These are phyloP conservation scores for Luperina nickerlii DNA, from an alignment of 2,888 invertebrate species.

Conservation along the genomic window DNA sequence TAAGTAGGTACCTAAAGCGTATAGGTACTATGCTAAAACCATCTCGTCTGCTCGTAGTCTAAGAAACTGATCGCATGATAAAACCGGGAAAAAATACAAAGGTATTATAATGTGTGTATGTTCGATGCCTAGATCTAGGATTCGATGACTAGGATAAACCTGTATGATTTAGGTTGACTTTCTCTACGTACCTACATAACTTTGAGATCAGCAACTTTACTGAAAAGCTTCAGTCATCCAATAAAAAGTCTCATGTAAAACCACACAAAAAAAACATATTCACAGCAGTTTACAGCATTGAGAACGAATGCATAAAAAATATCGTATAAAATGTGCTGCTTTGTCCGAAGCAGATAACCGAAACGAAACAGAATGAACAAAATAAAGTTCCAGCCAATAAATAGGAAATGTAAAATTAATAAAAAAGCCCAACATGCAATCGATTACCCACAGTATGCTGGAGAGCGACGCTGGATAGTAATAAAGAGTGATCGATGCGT, in stretches of 20 bases:
- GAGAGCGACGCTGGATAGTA: conserved; percentile 54
- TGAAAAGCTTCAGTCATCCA: not conserved
- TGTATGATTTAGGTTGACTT: not conserved
- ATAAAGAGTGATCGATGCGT: conserved; percentile 70
- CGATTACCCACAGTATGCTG: conserved; percentile 59
- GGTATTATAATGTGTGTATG: not conserved
- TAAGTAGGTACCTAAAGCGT: not conserved
- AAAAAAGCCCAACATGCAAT: conserved; percentile 55
- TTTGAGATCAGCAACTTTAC: no score
- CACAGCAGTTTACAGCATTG: not conserved
- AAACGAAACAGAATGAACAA: conserved; percentile 28
- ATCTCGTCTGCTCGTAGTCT: not conserved
- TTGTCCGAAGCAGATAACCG: conserved; percentile 27
- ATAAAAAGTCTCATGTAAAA: not conserved
- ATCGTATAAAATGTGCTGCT: conserved; percentile 17
- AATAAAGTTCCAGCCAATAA: conserved; percentile 54
- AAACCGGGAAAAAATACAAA: not conserved
- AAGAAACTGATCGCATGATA: not conserved
- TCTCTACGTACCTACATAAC: not conserved
- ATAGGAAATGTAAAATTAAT: conserved; percentile 59
- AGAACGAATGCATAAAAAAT: conserved; percentile 18
- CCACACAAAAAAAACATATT: not conserved
- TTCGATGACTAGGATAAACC: not conserved
- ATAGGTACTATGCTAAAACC: not conserved
- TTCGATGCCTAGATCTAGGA: no score